A percentile compares a stretch with the other conserved stretches of the same genome.
Evolutionary conservation across 2,113 vertebrate species (phyloP).

Genomic region (Oryzias curvinotus): DNA sequence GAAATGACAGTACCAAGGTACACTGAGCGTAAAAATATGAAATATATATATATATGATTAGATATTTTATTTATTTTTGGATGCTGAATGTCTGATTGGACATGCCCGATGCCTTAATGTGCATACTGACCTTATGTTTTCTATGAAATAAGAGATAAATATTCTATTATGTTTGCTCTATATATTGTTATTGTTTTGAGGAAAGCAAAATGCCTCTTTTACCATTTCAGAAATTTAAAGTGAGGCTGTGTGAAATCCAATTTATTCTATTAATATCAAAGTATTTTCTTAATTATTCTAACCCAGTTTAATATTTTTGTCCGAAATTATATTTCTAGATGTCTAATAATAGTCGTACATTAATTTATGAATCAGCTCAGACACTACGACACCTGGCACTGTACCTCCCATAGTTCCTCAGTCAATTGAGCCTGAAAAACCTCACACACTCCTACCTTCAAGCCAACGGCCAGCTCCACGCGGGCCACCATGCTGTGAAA

Average conservation of each 20-base stretch:
- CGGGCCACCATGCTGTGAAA: conserved; percentile 45
- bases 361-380: conserved; percentile 27
- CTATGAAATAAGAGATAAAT: conserved; percentile 58
- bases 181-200: conserved; percentile 67
- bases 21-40: conserved; percentile 64
- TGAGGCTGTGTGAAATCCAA: conserved; percentile 55
- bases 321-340: conserved; percentile 60
- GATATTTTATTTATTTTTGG: conserved; percentile 76
- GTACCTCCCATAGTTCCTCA: conserved; percentile 55
- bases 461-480: conserved; percentile 29
- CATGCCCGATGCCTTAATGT: conserved; percentile 83
- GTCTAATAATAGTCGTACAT: conserved; percentile 48
- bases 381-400: conserved; percentile 53
- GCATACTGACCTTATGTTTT: conserved; percentile 69
- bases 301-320: conserved; percentile 46
- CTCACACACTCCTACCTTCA: conserved; percentile 72
- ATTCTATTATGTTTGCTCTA: conserved; percentile 64
- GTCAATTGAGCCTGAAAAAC: conserved; percentile 57
- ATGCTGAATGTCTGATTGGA: conserved; percentile 80
- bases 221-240: conserved; percentile 53
- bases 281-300: conserved; percentile 73
- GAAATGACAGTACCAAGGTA: conserved; percentile 74
- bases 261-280: conserved; percentile 65
- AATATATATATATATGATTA: conserved; percentile 66
- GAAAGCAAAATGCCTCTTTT: conserved; percentile 53